Evolutionary conservation across 2,797 vertebrate species (phyloP), one percentile per base, ranked within the genome.

Genomic region (Acridotheres tristis): DNA sequence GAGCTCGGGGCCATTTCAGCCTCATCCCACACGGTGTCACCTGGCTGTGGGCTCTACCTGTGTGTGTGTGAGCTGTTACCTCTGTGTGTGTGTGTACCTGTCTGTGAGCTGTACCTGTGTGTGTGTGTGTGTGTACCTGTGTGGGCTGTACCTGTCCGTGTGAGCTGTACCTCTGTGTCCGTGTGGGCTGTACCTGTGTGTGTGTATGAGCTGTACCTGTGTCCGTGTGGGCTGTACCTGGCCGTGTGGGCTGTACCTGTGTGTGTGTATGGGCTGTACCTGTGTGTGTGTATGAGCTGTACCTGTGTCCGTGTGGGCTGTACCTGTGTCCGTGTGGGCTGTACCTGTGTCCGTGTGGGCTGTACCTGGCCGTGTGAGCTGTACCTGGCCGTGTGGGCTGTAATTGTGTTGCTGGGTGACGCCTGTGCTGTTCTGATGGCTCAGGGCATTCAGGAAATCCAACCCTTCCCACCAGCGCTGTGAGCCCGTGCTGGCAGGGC

Each of bases 361-460:
- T 80, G 34, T 72, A 34, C 75, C 91, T 88, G 45, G 5, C 45
- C 5, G 21, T 87, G 85, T 6, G 66, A 73, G 55, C 78, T 82
- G n/a, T 72, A 34, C 43, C 43, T 43, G 22, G 7, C 21, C 3
- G 25, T 25, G 14, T 5, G 67, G 73, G 58, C 80, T 82, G 34
- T 72, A 80, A 86, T 79, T 85, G 87, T 40, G 2, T 51, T 42
- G 69, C 71, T 76, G 76, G 84, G 34, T 66, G 32, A 45, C 88
- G 83, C 74, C 58, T 50, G 71, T 59, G 72, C 67, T 69, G 20
- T 27, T 85, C 66, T 2, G 20, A 63, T 61, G 1, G 65, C 86
- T 77, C 72, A 22, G 84, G 54, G 30, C 76, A 58, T n/a, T 73
- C 68, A 59, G 95, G 43, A 92, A 91, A 92, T 72, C 84, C 85